A percentile compares a stretch with the other conserved stretches of the same genome.
Evolutionary conservation across 2,888 invertebrate genomes (phyloP).

Genomic region (Drosophila yooni): DNA sequence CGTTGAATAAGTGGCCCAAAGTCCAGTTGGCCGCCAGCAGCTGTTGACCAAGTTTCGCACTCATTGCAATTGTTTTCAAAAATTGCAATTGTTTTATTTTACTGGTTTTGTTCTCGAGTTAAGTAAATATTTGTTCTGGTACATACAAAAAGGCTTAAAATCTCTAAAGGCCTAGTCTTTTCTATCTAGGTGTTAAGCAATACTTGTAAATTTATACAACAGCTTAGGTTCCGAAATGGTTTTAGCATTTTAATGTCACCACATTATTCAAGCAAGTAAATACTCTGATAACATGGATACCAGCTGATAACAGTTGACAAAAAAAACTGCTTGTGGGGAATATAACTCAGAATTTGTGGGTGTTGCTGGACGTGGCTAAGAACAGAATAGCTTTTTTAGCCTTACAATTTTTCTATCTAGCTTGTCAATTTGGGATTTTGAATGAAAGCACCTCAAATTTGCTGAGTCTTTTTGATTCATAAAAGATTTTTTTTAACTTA

Average conservation of each 20-base stretch:
- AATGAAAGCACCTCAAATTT: not conserved
- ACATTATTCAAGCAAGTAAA: not conserved
- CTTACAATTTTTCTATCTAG: not conserved
- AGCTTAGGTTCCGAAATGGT: not conserved
- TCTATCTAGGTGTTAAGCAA: not conserved
- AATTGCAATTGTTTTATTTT: conserved; percentile 24
- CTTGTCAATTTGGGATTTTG: not conserved
- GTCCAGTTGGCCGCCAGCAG: conserved; percentile 6
- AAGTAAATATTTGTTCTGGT: not conserved
- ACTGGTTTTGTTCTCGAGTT: not conserved
- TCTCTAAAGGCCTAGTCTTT: not conserved
- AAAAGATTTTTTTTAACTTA: not conserved
- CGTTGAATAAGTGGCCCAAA: conserved; percentile 10
- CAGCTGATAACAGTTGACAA: not conserved
- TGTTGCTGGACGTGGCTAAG: not conserved
- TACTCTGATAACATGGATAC: not conserved
- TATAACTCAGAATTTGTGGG: not conserved
- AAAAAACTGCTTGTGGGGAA: not conserved
- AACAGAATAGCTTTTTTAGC: not conserved
- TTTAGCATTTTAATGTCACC: not conserved
- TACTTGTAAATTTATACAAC: not conserved
- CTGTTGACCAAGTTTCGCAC: conserved; percentile 24
- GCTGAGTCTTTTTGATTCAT: not conserved
- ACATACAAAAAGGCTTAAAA: not conserved
- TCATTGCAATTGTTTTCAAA: conserved; percentile 13